phyloP scores from a whole-genome alignment of 1,140 invertebrate species.

The Apis florea region DNA sequence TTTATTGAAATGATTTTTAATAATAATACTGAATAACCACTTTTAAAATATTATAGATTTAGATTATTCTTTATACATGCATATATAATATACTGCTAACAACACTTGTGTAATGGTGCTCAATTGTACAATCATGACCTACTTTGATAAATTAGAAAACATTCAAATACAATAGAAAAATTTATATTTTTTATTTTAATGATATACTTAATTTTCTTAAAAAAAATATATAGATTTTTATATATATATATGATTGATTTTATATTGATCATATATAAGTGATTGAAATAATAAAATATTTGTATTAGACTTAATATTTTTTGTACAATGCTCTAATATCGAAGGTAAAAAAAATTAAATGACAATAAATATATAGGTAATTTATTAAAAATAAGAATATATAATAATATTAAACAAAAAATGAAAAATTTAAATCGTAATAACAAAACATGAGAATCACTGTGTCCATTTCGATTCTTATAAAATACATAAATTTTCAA shows the following conservation, averaged over 20 bases:
- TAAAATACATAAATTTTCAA: background rate
- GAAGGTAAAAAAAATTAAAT: background rate
- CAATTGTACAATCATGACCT: slow-evolving; percentile 28
- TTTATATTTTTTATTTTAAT: background rate
- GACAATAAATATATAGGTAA: background rate
- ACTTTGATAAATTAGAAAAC: background rate
- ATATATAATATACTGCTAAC: background rate
- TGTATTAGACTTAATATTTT: background rate
- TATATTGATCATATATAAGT: background rate
- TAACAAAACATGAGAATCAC: slow-evolving; percentile 42
- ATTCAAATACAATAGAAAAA: background rate
- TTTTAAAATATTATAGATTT: slow-evolving; percentile 6
- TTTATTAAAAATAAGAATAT: background rate
- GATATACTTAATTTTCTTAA: background rate
- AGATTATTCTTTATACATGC: background rate
- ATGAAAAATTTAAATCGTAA: background rate
- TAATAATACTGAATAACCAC: background rate
- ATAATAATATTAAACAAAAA: background rate
- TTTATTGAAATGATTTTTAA: background rate
- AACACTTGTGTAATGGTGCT: slow-evolving; percentile 26
- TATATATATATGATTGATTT: background rate
- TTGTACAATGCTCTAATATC: too few species aligned
- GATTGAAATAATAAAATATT: background rate
- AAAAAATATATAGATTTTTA: too few species aligned
- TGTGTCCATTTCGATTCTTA: slow-evolving; percentile 7